Percentiles rank a stretch among this genome's conserved stretches.
Evolutionary conservation across 2,113 vertebrate genomes (phyloP).

Genomic region (Protobothrops mucrosquamatus): DNA sequence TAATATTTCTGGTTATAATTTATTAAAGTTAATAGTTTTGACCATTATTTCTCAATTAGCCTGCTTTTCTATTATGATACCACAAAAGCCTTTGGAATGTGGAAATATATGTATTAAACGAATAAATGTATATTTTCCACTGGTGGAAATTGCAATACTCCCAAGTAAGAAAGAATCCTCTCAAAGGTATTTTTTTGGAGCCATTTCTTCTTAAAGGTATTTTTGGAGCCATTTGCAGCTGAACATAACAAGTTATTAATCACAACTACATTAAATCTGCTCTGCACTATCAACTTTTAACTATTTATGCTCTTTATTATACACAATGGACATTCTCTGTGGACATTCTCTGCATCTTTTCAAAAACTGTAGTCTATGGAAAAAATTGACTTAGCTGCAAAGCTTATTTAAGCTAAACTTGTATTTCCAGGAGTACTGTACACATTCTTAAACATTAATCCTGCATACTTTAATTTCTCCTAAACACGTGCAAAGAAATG

Average conservation of each 20-base stretch:
- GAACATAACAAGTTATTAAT: not conserved
- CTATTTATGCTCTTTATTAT: not conserved
- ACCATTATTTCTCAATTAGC: not conserved
- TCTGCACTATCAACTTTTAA: not conserved
- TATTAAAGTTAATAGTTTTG: not conserved
- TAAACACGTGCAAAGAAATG: not conserved
- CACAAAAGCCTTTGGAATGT: not conserved
- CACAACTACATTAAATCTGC: not conserved
- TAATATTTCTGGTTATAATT: not conserved
- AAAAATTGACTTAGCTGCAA: not conserved
- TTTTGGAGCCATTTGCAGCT: not conserved
- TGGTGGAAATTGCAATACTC: not conserved
- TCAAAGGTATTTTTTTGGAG: not conserved
- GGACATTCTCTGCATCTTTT: not conserved
- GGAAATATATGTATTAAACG: not conserved
- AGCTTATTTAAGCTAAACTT: not conserved
- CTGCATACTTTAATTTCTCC: not conserved
- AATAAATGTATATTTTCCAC: not conserved
- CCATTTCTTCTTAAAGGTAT: not conserved
- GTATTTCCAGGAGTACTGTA: not conserved
- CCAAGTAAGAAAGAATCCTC: not conserved
- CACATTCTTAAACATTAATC: not conserved
- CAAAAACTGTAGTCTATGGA: not conserved
- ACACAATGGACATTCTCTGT: not conserved
- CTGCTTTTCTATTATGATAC: not conserved